Evolutionary conservation across 2,888 invertebrate genomes (phyloP), one percentile per base, ranked within the genome.

Genomic region (Caenorhabditis doughertyi): DNA sequence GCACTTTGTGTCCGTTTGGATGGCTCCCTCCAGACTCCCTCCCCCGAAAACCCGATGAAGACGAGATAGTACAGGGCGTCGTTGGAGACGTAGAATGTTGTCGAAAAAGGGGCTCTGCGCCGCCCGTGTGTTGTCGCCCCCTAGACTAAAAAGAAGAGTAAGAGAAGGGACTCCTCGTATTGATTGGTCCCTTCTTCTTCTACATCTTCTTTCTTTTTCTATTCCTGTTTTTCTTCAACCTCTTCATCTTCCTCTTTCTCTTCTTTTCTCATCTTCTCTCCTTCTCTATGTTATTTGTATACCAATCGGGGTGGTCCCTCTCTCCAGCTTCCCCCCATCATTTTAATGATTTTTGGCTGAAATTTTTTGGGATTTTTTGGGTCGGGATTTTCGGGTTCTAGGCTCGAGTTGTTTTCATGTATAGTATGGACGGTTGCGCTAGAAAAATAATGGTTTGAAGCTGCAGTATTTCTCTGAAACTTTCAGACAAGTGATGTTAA

Each of bases 51-150:
- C 39, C 21, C 18, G 18, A n/a, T n/a, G n/a, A n/a, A n/a, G n/a
- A 21, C 29, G 55, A 23, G 32, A 44, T 13, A 56, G 35, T 9
- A 29, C 25, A n/a, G 4, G 21, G 13, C n/a, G 49, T 13, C 21
- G 16, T n/a, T 25, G 18, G 74, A 65, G 58, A 56, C 74, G 65
- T 49, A 74, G 74, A 35, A 64, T 13, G 56, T n/a, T 58, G 74
- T 67, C 74, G 62, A 76, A 76, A 76, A 76, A 76, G 76, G n/a
- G n/a, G 76, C 67, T 68, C 60, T 56, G 76, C 67, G 74, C 74
- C 74, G 39, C 32, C 3, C 39, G 39, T 9, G n/a, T n/a, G 29
- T 35, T 39, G 60, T 29, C 27, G 9, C 55, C 27, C 27, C 18
- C 53, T 53, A 21, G 5, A 25, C 8, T 23, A 32, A n/a, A 55